Evolutionary conservation across 2,888 invertebrate genomes (phyloP), one percentile per base, ranked within the genome.

Genomic region (Panopea generosa): DNA sequence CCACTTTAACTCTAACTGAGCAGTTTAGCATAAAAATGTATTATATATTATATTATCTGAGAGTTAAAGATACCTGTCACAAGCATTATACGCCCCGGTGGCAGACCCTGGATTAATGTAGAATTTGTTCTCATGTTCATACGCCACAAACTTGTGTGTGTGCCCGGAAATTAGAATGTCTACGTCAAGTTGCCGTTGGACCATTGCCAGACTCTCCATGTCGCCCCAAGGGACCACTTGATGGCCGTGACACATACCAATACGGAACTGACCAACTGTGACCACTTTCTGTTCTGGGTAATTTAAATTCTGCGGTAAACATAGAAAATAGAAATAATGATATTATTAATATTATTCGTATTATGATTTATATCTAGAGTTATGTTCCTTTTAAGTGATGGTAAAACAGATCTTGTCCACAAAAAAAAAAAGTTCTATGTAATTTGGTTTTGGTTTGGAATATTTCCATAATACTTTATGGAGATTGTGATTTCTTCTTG

Each of bases 91-190:
- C 4, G 99, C 98, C 14, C 99, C 99, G 27, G 99, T 99, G 1
- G 99, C 99, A 3, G 99, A 98, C 9, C 99, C 99, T 3, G 99
- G 99, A 93, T 99, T 99, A 65, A 99, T 98, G 93, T 98, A 99
- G 93, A 99, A 99, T 93, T 98, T 98, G 91, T 97, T 98, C 91
- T 99, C 99, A 94, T 98, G 97, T 92, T 99, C 99, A 87, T 98
- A 98, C 0, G 99, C 99, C 91, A 98, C 98, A 93, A 99, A 99
- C 89, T 97, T 96, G 93, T 99, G 99, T 0, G 99, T 99, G 92
- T 99, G 99, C 0, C 99, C 99, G 0, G 99, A 97, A 90, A 99
- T 99, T 53, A 99, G 94, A 87, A 99, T 99, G 93, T 99, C 99
- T 1, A 99, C 99, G 91, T 99, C 99, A 26, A 99, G 93, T 92